A percentile compares a stretch with the other conserved stretches of the same genome.
Conservation (phyloP, 1,140 invertebrate species). For the Zaprionus ghesquierei region DNA sequence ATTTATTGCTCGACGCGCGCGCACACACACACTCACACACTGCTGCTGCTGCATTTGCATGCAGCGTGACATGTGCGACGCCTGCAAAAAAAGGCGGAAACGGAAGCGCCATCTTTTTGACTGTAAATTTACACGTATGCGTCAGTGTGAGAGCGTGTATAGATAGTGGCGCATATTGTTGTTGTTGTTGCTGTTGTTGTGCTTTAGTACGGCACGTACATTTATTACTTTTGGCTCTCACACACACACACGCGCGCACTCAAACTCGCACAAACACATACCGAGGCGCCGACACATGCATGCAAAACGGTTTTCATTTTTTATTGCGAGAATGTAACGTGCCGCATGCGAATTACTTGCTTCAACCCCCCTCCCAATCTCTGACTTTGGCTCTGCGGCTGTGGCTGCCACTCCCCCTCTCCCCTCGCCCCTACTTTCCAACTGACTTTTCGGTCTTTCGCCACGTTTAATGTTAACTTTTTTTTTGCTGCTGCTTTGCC, state of each 20-base stretch:
- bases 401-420: background rate
- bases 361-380: constrained; percentile 34
- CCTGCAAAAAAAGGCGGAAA: constrained; percentile 40
- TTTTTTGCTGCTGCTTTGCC: constrained; percentile 37
- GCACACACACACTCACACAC: background rate
- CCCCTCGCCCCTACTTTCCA: background rate
- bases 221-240: constrained; percentile 67
- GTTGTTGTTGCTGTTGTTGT: constrained; percentile 35
- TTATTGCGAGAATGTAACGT: constrained; percentile 79
- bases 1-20: constrained; percentile 53
- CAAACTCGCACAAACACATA: background rate
- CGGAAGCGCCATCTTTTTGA: constrained; percentile 53
- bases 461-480: constrained; percentile 76
- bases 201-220: constrained; percentile 72
- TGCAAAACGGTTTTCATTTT: constrained; percentile 77
- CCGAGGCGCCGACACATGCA: constrained; percentile 62
- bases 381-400: constrained; percentile 16
- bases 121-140: constrained; percentile 69
- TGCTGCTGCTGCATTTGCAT: constrained; percentile 58
- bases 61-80: constrained; percentile 57
- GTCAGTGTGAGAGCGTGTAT: constrained; percentile 14
- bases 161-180: constrained; percentile 5
- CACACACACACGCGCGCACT: constrained; percentile 8
- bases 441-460: constrained; percentile 62
- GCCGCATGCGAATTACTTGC: constrained; percentile 79